Evolutionary conservation across 2,113 vertebrate genomes (phyloP).

Genomic region (Sander lucioperca): DNA sequence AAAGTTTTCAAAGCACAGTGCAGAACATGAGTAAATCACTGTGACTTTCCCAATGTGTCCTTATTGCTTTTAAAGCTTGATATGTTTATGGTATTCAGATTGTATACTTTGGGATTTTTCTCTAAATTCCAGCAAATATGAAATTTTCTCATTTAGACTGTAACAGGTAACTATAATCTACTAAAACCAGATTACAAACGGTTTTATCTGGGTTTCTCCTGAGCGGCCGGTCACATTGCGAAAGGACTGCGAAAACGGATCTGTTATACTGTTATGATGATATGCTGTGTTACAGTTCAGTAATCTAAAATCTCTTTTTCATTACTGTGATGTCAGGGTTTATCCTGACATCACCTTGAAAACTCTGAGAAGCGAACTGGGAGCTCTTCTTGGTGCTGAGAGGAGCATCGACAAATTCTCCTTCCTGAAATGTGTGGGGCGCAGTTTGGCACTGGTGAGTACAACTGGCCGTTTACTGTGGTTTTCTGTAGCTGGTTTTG

Average conservation of each 20-base stretch:
- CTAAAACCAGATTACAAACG: not conserved
- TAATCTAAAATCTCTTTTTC: not conserved
- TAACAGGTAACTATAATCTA: not conserved
- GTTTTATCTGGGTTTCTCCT: not conserved
- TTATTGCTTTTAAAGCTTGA: not conserved
- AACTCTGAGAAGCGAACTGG: slow-evolving; percentile 85
- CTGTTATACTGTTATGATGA: no score
- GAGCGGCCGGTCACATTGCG: no score
- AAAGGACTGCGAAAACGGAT: not conserved
- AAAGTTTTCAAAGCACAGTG: not conserved
- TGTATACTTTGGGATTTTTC: not conserved
- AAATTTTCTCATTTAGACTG: not conserved
- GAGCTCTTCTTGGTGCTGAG: slow-evolving; percentile 85
- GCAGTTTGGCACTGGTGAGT: slow-evolving; percentile 92
- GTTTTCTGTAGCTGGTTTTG: slow-evolving; percentile 47
- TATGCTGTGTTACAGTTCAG: no score
- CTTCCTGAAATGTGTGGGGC: slow-evolving; percentile 94
- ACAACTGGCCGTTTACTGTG: slow-evolving; percentile 32
- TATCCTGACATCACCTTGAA: slow-evolving; percentile 88
- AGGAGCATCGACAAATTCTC: slow-evolving; percentile 85
- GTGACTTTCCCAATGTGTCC: not conserved
- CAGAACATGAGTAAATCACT: not conserved
- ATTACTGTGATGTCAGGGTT: slow-evolving; percentile 82
- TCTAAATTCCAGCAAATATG: not conserved
- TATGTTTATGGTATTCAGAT: not conserved